Percentiles rank a stretch among this genome's conserved stretches.
phyloP scores from a whole-genome alignment of 2,113 vertebrate species.

The Ursus arctos region DNA sequence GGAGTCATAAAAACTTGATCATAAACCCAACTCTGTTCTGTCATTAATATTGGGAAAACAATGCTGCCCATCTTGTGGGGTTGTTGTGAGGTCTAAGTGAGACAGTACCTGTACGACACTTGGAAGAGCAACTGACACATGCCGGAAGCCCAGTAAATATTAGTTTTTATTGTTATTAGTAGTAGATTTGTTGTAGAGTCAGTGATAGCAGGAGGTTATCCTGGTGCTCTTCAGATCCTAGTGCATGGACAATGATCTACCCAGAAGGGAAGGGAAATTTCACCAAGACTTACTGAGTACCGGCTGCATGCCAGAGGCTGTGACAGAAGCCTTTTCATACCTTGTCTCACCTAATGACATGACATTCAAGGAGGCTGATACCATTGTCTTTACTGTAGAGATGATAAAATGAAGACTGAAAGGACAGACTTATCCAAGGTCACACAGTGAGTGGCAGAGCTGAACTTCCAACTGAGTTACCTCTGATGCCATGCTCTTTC shows the following conservation, averaged over 20 bases:
- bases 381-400: not conserved
- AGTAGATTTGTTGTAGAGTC: not conserved
- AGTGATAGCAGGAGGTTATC: not conserved
- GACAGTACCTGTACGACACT: not conserved
- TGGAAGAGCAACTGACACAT: not conserved
- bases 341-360: not conserved
- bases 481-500: not conserved
- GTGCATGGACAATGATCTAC: not conserved
- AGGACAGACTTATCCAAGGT: not conserved
- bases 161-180: not conserved
- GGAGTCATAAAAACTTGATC: not conserved
- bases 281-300: not conserved
- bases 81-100: not conserved
- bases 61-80: not conserved
- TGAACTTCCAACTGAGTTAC: not conserved
- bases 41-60: not conserved
- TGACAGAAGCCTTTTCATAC: not conserved
- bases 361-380: not conserved
- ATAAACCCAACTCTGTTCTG: not conserved
- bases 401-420: not conserved
- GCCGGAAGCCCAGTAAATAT: not conserved
- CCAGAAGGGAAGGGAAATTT: not conserved
- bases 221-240: not conserved
- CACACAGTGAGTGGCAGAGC: not conserved
- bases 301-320: not conserved